A percentile compares a stretch with the other conserved stretches of the same genome.
Conservation (phyloP, 2,888 invertebrate genomes). For the Polylopha cassiicola region DNA sequence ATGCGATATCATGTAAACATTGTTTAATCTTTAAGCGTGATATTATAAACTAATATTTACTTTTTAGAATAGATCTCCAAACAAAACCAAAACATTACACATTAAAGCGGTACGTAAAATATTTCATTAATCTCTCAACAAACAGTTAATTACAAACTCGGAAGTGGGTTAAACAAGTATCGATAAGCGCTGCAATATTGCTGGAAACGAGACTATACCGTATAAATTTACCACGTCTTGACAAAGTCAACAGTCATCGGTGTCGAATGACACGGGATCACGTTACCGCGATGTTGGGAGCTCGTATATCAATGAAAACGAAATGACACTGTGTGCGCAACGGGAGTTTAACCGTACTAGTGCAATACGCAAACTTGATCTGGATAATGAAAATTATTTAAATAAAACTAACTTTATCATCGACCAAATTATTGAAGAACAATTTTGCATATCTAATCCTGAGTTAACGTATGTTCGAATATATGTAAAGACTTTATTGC, state of each 20-base stretch:
- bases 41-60: too few relatives aligned
- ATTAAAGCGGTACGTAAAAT: too few relatives aligned
- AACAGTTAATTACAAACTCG: neutral
- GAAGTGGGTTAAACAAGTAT: neutral
- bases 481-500: too few relatives aligned
- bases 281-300: constrained; percentile 19
- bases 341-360: constrained; percentile 34
- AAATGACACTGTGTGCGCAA: constrained; percentile 37
- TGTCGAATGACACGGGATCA: constrained; percentile 16
- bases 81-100: too few relatives aligned
- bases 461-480: too few relatives aligned
- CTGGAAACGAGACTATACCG: constrained; percentile 12
- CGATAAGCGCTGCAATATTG: neutral
- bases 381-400: constrained; percentile 4
- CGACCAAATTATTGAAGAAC: neutral
- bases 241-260: constrained; percentile 10
- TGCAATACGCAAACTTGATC: constrained; percentile 25
- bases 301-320: constrained; percentile 36
- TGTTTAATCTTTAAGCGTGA: too few relatives aligned
- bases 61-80: too few relatives aligned
- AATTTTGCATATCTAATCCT: constrained; percentile 1
- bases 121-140: too few relatives aligned
- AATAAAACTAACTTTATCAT: constrained; percentile 4
- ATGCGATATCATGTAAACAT: too few relatives aligned
- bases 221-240: constrained; percentile 8